Evolutionary conservation across 2,113 vertebrate species (phyloP).

Genomic region (Scophthalmus maximus): DNA sequence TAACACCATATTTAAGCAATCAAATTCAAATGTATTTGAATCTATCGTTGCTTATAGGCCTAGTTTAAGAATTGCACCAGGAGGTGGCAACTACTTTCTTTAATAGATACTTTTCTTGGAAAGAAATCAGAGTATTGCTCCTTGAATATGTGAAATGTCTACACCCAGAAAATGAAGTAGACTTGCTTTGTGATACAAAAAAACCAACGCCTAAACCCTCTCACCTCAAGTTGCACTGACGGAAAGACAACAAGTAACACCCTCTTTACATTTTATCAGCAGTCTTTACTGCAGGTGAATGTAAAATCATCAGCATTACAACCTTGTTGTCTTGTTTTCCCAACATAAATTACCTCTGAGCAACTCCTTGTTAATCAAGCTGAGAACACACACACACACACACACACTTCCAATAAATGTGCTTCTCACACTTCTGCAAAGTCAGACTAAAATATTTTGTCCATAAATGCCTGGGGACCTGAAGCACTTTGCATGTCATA

Average conservation of each 20-base stretch:
- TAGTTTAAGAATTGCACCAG: no score
- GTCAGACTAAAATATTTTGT: conserved; percentile 77
- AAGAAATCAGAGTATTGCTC: neutral
- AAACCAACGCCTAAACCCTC: no score
- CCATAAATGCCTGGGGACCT: conserved; percentile 59
- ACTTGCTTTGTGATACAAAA: no score
- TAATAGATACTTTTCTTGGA: neutral
- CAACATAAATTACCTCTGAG: conserved; percentile 69
- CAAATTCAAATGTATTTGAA: no score
- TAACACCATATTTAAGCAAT: no score
- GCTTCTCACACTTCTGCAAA: conserved; percentile 72
- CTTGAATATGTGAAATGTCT: neutral
- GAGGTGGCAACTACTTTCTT: neutral
- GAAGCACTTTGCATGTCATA: conserved; percentile 81
- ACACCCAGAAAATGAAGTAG: neutral
- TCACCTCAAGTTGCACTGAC: neutral
- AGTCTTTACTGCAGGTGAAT: conserved; percentile 39
- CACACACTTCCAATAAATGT: conserved; percentile 65
- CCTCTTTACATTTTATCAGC: conserved; percentile 37
- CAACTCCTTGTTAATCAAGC: conserved; percentile 76
- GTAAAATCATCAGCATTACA: conserved; percentile 62
- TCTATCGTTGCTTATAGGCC: no score
- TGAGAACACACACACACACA: conserved; percentile 42
- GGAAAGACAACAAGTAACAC: conserved; percentile 38
- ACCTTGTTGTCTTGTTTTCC: conserved; percentile 58